phyloP scores from a whole-genome alignment of 2,113 vertebrate genomes.

The Sciurus niger region DNA sequence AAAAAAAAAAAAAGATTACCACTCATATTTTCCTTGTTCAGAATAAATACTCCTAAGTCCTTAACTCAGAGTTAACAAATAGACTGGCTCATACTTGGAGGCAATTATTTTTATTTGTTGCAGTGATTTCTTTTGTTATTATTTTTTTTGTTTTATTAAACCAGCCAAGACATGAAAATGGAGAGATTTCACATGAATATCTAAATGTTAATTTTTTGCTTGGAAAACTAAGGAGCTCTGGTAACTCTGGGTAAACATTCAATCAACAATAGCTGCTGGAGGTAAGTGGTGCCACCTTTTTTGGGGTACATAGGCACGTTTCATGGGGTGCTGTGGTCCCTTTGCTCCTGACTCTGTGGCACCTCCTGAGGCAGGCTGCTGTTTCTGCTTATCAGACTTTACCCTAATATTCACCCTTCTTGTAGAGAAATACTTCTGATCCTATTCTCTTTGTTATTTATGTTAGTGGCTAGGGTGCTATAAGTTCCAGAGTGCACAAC shows the following conservation, averaged over 20 bases:
- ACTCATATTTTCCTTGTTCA: background rate
- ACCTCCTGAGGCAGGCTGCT: background rate
- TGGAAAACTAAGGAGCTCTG: background rate
- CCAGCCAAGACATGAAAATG: background rate
- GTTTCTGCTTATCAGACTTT: background rate
- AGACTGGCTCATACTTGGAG: background rate
- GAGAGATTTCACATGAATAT: background rate
- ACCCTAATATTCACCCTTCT: background rate
- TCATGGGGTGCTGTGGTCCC: background rate
- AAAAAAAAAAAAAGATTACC: background rate
- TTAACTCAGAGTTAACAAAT: background rate
- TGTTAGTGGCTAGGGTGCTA: background rate
- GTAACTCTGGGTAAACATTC: background rate
- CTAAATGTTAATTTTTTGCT: conserved; percentile 11
- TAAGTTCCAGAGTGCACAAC: background rate
- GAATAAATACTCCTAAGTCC: background rate
- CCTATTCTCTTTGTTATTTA: background rate
- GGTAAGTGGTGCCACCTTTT: background rate
- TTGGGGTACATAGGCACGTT: background rate
- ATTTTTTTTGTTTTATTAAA: background rate
- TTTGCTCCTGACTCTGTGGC: background rate
- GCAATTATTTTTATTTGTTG: background rate
- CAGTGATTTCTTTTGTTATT: background rate
- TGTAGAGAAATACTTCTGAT: background rate
- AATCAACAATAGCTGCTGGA: background rate